Evolutionary conservation across 1,140 invertebrate genomes (phyloP).

Genomic region (Telenomus remus): DNA sequence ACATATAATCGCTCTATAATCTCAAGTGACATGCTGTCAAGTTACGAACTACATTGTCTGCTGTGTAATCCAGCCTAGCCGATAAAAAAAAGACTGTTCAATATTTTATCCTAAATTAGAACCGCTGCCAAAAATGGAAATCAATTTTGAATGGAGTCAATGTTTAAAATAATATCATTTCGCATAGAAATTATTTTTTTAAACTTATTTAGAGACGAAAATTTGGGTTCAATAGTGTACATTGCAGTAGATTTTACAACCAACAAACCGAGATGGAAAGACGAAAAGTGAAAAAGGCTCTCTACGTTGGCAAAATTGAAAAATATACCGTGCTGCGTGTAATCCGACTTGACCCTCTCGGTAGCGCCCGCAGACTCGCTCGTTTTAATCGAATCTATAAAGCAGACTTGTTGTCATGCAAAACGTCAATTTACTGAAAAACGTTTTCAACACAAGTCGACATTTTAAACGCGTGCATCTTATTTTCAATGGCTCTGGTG

Average conservation of each 20-base stretch:
- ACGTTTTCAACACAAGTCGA: constrained; percentile 12
- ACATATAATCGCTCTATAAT: constrained; percentile 34
- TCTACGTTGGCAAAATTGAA: constrained; percentile 29
- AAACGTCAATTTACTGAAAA: constrained; percentile 33
- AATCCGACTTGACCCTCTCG: constrained; percentile 38
- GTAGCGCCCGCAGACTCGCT: neutral
- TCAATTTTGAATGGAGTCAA: constrained; percentile 2
- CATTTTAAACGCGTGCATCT: constrained; percentile 16
- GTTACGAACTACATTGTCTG: constrained; percentile 15
- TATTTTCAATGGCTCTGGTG: constrained; percentile 9
- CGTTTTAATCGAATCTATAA: constrained; percentile 50
- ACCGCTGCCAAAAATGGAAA: constrained; percentile 4
- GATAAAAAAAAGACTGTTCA: constrained; percentile 9
- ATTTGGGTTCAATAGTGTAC: too few species aligned
- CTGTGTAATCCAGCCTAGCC: constrained; percentile 11
- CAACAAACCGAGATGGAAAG: neutral
- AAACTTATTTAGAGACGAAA: constrained; percentile 6
- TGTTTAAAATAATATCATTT: neutral
- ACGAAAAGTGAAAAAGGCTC: neutral
- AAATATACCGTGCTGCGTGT: constrained; percentile 32
- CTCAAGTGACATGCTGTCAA: constrained; percentile 23
- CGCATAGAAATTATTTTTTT: constrained; percentile 12
- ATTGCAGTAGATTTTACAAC: too few species aligned
- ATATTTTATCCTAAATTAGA: constrained; percentile 1
- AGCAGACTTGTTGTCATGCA: constrained; percentile 25